These are phyloP conservation scores for Athalia circularis DNA, from an alignment of 2,888 invertebrate species.

Conservation along the genomic window DNA sequence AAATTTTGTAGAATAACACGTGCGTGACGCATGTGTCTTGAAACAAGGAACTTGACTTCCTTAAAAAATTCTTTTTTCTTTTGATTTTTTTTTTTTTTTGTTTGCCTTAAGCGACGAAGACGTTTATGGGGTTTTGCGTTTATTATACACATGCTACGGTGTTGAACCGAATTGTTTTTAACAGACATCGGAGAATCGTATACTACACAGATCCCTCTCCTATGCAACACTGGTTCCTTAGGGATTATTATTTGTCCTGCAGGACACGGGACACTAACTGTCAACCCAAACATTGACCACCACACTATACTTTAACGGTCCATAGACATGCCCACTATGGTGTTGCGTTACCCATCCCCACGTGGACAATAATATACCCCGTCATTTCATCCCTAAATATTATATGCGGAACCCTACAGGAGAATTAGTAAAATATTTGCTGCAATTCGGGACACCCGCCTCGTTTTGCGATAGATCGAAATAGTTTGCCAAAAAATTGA, in stretches of 20 bases:
- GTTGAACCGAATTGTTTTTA: slow-evolving; percentile 16
- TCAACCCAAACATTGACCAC: slow-evolving; percentile 67
- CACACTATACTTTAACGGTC: slow-evolving; percentile 54
- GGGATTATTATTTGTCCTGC: slow-evolving; percentile 33
- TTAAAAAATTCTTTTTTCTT: no score
- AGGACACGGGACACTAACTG: slow-evolving; percentile 57
- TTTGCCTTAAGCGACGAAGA: no score
- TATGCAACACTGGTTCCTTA: slow-evolving; percentile 22
- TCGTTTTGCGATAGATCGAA: not conserved
- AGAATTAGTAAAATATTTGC: not conserved
- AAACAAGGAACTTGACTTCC: not conserved
- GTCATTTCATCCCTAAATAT: slow-evolving; percentile 11
- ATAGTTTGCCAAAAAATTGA: not conserved
- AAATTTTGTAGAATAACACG: slow-evolving; percentile 34
- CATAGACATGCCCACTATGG: slow-evolving; percentile 48
- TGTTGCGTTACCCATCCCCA: slow-evolving; percentile 59
- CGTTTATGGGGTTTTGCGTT: not conserved
- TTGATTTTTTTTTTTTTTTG: no score
- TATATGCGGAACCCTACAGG: not conserved
- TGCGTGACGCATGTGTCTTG: slow-evolving; percentile 40
- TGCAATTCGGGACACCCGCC: no score
- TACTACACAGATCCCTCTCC: not conserved
- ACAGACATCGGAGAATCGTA: not conserved
- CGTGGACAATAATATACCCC: slow-evolving; percentile 12
- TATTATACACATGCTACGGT: not conserved